Conservation (phyloP, 2,113 vertebrate species). For the Anser cygnoides region DNA sequence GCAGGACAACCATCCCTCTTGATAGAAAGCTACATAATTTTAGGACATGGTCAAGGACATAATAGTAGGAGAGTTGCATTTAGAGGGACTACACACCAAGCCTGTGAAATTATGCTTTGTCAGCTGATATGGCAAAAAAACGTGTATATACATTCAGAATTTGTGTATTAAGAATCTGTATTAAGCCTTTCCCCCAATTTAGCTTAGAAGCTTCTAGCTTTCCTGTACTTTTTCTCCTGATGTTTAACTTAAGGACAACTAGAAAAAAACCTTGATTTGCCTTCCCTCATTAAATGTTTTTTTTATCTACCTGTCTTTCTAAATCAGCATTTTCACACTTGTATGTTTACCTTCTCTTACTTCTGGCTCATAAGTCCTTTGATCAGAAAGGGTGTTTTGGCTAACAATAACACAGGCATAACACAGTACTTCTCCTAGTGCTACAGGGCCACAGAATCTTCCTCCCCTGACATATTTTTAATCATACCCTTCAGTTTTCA, state of each 20-base stretch:
- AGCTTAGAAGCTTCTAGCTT: background rate
- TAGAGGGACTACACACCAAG: accelerated
- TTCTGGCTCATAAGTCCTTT: background rate
- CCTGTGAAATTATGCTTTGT: background rate
- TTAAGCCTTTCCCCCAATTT: background rate
- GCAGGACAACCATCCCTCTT: accelerated
- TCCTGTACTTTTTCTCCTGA: background rate
- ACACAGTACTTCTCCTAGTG: background rate
- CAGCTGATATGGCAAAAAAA: background rate
- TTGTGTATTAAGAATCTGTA: background rate
- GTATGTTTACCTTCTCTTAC: background rate
- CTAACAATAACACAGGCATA: accelerated
- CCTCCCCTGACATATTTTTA: background rate
- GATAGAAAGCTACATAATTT: background rate
- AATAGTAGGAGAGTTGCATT: background rate
- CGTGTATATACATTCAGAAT: background rate
- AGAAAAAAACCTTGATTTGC: background rate
- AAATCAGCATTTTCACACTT: background rate
- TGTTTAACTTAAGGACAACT: background rate
- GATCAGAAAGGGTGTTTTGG: background rate
- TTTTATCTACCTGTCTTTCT: background rate
- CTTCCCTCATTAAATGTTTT: background rate
- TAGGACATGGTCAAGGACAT: background rate
- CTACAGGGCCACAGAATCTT: background rate
- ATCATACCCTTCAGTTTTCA: background rate